Percentiles rank a stretch among this genome's conserved stretches.
Evolutionary conservation across 2,797 vertebrate genomes (phyloP).

Genomic region (Acestrorhynchus altus): DNA sequence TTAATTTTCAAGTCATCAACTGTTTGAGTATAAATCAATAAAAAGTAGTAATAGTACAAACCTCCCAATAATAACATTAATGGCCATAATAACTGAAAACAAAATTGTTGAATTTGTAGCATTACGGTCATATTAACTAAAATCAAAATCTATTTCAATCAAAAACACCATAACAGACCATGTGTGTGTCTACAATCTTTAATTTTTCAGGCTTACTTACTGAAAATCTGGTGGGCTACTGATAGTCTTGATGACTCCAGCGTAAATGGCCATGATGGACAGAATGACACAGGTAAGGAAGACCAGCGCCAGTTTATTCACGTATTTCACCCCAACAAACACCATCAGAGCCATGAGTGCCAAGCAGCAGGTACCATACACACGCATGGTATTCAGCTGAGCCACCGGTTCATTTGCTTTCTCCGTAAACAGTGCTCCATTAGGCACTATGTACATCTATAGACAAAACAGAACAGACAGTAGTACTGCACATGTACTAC

Average conservation of each 20-base stretch:
- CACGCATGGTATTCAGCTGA: slow-evolving; percentile 85
- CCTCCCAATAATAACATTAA: too few species aligned
- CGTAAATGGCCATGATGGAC: slow-evolving; percentile 94
- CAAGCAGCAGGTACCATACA: slow-evolving; percentile 90
- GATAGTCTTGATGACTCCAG: slow-evolving; percentile 88
- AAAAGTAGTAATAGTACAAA: too few species aligned
- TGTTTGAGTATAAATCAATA: too few species aligned
- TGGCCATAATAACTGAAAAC: too few species aligned
- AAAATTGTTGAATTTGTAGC: too few species aligned
- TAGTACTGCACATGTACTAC: not conserved
- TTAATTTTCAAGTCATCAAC: too few species aligned
- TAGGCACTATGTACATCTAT: slow-evolving; percentile 90
- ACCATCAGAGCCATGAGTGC: slow-evolving; percentile 90
- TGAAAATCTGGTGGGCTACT: slow-evolving; percentile 82
- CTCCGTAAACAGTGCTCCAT: slow-evolving; percentile 76
- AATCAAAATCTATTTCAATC: too few species aligned
- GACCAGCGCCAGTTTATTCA: slow-evolving; percentile 94
- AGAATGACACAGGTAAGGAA: slow-evolving; percentile 94
- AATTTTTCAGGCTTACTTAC: slow-evolving; percentile 74
- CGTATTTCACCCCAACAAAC: slow-evolving; percentile 96
- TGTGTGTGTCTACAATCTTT: not conserved
- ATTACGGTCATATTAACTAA: too few species aligned
- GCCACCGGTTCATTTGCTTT: slow-evolving; percentile 62
- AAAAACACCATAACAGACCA: too few species aligned
- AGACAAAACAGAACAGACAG: slow-evolving; percentile 15